Evolutionary conservation across 2,113 vertebrate species (phyloP).

Genomic region (Lucifuga dentata): DNA sequence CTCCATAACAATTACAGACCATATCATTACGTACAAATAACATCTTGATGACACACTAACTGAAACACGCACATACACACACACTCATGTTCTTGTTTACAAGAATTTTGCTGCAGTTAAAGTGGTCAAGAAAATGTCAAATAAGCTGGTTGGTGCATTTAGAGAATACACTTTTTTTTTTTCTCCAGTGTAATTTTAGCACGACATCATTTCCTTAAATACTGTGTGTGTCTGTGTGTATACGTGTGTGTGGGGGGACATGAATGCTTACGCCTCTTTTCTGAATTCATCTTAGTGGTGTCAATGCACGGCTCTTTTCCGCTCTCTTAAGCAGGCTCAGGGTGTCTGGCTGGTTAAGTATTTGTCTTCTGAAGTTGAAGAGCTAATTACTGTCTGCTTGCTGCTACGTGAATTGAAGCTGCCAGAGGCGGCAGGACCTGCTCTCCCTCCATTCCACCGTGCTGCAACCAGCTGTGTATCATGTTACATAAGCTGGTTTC

Average conservation of each 20-base stretch:
- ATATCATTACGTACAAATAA: constrained; percentile 66
- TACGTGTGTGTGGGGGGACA: too few species aligned
- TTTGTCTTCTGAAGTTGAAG: constrained; percentile 70
- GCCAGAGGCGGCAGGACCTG: constrained; percentile 61
- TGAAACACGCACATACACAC: constrained; percentile 11
- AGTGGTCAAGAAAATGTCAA: constrained; percentile 43
- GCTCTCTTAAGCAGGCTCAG: constrained; percentile 36
- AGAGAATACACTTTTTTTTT: constrained; percentile 11
- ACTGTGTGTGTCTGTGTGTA: background rate
- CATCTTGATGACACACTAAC: constrained; percentile 38
- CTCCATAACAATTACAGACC: constrained; percentile 56
- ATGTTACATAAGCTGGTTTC: constrained; percentile 41
- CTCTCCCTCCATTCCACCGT: constrained; percentile 33
- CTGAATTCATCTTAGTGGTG: constrained; percentile 29
- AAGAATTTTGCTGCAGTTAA: constrained; percentile 29
- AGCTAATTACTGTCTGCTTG: constrained; percentile 70
- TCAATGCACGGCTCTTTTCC: constrained; percentile 27
- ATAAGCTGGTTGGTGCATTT: constrained; percentile 22
- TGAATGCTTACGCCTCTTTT: too few species aligned
- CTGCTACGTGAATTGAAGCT: constrained; percentile 55
- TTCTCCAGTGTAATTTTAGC: too few species aligned
- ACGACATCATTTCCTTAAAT: too few species aligned
- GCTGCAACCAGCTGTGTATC: constrained; percentile 26
- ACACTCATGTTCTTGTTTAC: constrained; percentile 51
- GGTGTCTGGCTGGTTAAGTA: constrained; percentile 37